Evolutionary conservation across 2,888 invertebrate genomes (phyloP).

Genomic region (Xestia xanthographa): DNA sequence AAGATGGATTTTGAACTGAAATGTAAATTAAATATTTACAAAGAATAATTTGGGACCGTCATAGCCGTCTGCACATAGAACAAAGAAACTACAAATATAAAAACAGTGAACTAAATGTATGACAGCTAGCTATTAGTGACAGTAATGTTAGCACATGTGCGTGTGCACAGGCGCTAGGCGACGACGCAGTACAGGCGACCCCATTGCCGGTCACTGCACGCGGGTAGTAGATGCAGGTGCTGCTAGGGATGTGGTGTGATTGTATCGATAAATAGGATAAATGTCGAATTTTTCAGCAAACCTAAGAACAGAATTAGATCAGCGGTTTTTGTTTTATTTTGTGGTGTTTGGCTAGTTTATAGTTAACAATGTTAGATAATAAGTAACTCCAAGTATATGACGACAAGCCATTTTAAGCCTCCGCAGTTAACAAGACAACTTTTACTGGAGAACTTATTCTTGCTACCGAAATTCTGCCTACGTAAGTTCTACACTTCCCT

Average conservation of each 20-base stretch:
- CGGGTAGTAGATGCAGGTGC: constrained; percentile 71
- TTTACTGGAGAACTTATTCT: background rate
- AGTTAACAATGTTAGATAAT: background rate
- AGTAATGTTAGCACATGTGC: constrained; percentile 48
- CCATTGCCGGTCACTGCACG: constrained; percentile 84
- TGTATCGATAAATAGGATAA: constrained; percentile 40
- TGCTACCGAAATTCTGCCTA: background rate
- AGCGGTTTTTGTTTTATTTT: background rate
- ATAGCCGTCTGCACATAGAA: background rate
- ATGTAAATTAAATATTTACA: constrained; percentile 13
- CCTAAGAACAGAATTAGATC: background rate
- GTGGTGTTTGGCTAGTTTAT: background rate
- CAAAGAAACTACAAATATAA: constrained; percentile 2
- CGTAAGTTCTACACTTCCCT: background rate
- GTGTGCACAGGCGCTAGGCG: constrained; percentile 39
- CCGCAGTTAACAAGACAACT: background rate
- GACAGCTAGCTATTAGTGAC: constrained; percentile 32
- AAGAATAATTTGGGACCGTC: background rate
- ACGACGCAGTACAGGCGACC: constrained; percentile 69
- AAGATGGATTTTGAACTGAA: background rate
- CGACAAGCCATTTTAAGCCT: background rate
- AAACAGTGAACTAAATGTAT: constrained; percentile 23
- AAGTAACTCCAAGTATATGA: background rate
- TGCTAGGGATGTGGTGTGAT: constrained; percentile 38
- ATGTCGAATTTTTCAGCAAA: background rate